Base-by-base conservation (phyloP, 2,888 invertebrate genomes). In the Sphaeridia pumilis region DNA sequence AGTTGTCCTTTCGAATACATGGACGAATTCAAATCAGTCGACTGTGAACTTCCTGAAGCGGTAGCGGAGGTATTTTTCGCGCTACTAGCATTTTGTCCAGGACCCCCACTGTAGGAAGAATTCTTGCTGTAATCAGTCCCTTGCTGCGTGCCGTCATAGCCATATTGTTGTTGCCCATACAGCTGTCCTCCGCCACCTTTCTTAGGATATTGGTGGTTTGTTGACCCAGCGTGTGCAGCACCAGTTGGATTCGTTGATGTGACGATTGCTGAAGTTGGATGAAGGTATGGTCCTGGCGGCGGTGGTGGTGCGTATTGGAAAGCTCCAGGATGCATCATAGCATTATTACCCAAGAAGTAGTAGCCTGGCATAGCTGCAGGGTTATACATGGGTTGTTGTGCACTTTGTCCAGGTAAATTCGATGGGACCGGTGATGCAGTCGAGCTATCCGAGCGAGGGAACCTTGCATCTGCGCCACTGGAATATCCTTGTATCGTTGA, bases 1-100 rank as follows among this genome's bases (percentile, higher is more conserved):
- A 90, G 80, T 68, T 88, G 83, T 64, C 85, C 83, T 71, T 90
- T 89, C 61, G 84, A 82, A 71, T 90, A 92, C 80, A 89, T 87
- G 28, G 84, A 82, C 62, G 80, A 80, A 66, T 77, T 75, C 68
- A 88, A 78, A 66, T 88, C 89, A 48, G 83, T 80, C 45, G 62
- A 56, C 59, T 65, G 64, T 25, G 64, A 65, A 55, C 46, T 55
- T 56, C 60, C 52, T 58, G 78, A 76, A 46, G 80, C 78, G 49
- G 67, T 72, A 67, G 66, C 66, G 48, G 64, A 55, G 3, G 66
- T 61, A 20, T 62, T 66, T 35, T 61, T 61, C 24, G 57, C 58
- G 21, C 60, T 52, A 47, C 56, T 59, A 42, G 64, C 57, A 57
- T 60, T 55, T 60, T 31, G 61, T 26, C 60, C 61, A 4, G 57